phyloP scores from a whole-genome alignment of 1,140 invertebrate genomes.

The Cylas formicarius region DNA sequence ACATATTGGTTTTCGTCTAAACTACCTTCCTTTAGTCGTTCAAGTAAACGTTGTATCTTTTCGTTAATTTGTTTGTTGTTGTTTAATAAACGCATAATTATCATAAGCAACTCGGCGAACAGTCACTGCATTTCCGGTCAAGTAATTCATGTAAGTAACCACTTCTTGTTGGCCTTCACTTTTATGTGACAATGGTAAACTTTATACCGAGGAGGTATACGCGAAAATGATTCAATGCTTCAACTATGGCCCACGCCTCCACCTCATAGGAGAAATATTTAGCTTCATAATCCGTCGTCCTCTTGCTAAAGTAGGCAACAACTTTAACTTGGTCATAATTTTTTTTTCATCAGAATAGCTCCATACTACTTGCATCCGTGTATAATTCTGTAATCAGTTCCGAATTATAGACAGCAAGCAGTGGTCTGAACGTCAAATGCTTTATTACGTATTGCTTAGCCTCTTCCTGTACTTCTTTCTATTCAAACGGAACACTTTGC shows the following conservation, averaged over 20 bases:
- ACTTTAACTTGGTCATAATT: conserved; percentile 15
- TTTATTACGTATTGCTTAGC: conserved; percentile 21
- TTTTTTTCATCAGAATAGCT: conserved; percentile 27
- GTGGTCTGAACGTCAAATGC: conserved; percentile 2
- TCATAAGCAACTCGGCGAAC: conserved; percentile 28
- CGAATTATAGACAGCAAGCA: conserved; percentile 1
- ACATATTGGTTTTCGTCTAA: conserved; percentile 9
- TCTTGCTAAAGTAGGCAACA: conserved; percentile 22
- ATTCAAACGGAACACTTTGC: conserved; percentile 28
- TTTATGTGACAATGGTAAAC: conserved; percentile 30
- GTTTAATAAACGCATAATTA: conserved; percentile 24
- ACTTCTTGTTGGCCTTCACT: too few relatives aligned
- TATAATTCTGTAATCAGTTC: neutral
- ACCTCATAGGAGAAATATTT: conserved; percentile 40
- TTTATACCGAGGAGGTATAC: conserved; percentile 21
- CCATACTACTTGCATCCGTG: conserved; percentile 5
- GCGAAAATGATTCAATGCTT: conserved; percentile 21
- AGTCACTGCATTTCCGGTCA: conserved; percentile 8
- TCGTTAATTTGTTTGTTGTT: conserved; percentile 7
- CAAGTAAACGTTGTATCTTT: conserved; percentile 5
- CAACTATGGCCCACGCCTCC: conserved; percentile 11
- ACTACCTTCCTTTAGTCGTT: conserved; percentile 9
- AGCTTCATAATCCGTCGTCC: conserved; percentile 27
- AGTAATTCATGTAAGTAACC: conserved; percentile 9
- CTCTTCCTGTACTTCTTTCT: conserved; percentile 8